Percentiles rank a stretch among this genome's conserved stretches.
phyloP scores from a whole-genome alignment of 2,113 vertebrate genomes.

The Polypterus senegalus region DNA sequence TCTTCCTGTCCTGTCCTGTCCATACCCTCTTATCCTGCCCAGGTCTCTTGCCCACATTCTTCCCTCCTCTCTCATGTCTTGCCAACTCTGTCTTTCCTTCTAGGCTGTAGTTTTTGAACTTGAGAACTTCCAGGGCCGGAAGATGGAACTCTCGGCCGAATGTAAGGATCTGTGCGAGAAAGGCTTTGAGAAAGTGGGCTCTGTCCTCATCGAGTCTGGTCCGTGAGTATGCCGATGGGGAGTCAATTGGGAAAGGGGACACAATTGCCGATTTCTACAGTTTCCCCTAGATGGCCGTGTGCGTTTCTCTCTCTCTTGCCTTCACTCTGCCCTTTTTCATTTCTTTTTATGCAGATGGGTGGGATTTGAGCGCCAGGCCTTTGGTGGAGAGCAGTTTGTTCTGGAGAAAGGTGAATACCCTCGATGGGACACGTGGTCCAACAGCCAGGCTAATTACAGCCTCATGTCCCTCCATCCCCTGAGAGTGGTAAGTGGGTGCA shows the following conservation, averaged over 20 bases:
- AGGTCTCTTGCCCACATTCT: background rate
- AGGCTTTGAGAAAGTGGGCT: slow-evolving; percentile 70
- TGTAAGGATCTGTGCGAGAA: slow-evolving; percentile 61
- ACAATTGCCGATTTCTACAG: background rate
- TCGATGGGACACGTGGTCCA: slow-evolving; percentile 83
- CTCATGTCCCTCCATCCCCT: slow-evolving; percentile 72
- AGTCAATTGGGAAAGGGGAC: too few relatives aligned
- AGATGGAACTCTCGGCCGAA: slow-evolving; percentile 61
- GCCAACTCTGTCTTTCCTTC: background rate
- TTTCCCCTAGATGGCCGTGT: background rate
- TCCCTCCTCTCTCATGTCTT: background rate
- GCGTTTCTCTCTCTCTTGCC: background rate
- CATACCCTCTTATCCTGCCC: background rate
- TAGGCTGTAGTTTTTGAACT: slow-evolving; percentile 38
- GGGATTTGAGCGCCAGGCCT: slow-evolving; percentile 64
- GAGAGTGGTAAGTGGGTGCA: slow-evolving; percentile 55
- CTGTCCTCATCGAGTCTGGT: slow-evolving; percentile 70
- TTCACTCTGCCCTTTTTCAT: background rate
- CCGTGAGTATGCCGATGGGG: slow-evolving; percentile 44
- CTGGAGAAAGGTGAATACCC: slow-evolving; percentile 85
- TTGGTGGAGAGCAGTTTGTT: slow-evolving; percentile 71
- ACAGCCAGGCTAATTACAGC: slow-evolving; percentile 68
- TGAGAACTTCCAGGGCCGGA: slow-evolving; percentile 74
- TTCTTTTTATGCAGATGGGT: slow-evolving; percentile 55
- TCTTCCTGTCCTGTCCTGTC: background rate